These are phyloP conservation scores for Carollia perspicillata DNA, from an alignment of 2,113 vertebrate genomes.

Conservation along the genomic window DNA sequence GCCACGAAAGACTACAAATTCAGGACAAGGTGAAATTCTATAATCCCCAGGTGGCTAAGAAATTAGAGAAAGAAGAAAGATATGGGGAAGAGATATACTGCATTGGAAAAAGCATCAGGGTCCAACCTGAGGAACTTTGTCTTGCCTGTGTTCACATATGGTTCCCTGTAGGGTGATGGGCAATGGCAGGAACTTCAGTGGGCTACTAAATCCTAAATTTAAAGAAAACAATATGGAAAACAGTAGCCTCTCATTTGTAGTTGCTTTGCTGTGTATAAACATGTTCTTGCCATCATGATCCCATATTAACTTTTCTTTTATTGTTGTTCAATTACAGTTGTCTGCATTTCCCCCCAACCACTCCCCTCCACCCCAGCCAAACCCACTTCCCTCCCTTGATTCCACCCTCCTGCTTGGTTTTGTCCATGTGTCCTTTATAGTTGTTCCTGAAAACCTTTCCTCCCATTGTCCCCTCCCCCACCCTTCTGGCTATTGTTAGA, in stretches of 20 bases:
- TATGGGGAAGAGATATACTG: neutral
- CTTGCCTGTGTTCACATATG: neutral
- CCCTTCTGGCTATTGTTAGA: too few species aligned
- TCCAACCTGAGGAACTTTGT: neutral
- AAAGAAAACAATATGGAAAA: neutral
- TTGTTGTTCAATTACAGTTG: neutral
- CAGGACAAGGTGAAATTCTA: conserved; percentile 33
- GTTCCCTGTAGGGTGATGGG: neutral
- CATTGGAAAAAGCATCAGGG: neutral
- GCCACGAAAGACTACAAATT: conserved; percentile 9
- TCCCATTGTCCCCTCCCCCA: too few species aligned
- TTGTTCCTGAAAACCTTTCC: too few species aligned
- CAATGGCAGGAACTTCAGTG: neutral
- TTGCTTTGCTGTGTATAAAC: neutral
- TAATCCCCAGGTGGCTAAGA: neutral
- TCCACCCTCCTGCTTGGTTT: too few species aligned
- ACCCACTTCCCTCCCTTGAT: too few species aligned
- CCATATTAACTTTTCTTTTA: neutral
- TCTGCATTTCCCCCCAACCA: neutral
- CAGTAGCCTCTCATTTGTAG: neutral
- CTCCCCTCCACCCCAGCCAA: too few species aligned
- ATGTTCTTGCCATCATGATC: neutral
- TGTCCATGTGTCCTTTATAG: too few species aligned
- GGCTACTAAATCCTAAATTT: neutral
- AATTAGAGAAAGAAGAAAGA: neutral